These are phyloP conservation scores for Oceanodroma leucorhoa DNA, from an alignment of 2,797 vertebrate genomes.

Conservation along the genomic window DNA sequence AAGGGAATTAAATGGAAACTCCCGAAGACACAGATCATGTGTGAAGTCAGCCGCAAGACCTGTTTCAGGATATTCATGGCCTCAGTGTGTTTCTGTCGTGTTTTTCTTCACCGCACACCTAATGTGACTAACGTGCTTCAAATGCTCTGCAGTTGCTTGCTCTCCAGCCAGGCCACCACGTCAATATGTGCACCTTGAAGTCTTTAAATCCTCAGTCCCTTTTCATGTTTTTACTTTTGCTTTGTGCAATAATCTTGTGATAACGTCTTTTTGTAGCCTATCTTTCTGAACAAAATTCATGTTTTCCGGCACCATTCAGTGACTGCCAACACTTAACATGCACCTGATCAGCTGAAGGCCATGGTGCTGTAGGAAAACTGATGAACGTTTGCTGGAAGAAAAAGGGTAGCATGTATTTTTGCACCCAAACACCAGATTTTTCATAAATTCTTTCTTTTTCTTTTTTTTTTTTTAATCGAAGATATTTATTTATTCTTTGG, in stretches of 20 bases:
- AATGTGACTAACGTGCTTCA: background rate
- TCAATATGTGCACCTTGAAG: background rate
- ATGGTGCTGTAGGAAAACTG: background rate
- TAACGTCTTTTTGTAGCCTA: accelerated
- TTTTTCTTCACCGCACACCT: background rate
- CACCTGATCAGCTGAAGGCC: background rate
- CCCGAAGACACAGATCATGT: conserved; percentile 20
- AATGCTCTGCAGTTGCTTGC: background rate
- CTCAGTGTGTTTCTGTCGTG: background rate
- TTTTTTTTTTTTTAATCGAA: background rate
- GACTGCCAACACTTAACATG: background rate
- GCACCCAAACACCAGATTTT: background rate
- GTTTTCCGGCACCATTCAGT: accelerated
- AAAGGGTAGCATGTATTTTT: background rate
- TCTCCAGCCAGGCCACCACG: background rate
- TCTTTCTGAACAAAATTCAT: background rate
- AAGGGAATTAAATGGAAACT: conserved; percentile 48
- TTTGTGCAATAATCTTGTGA: background rate
- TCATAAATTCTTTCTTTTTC: background rate
- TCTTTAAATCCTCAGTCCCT: background rate
- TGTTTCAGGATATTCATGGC: background rate
- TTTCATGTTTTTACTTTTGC: background rate
- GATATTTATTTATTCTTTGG: background rate
- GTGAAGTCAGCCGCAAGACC: conserved; percentile 24
- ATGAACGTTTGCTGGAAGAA: background rate